Base-by-base conservation (phyloP, 2,113 vertebrate genomes). In the Eulacestoma nigropectus region DNA sequence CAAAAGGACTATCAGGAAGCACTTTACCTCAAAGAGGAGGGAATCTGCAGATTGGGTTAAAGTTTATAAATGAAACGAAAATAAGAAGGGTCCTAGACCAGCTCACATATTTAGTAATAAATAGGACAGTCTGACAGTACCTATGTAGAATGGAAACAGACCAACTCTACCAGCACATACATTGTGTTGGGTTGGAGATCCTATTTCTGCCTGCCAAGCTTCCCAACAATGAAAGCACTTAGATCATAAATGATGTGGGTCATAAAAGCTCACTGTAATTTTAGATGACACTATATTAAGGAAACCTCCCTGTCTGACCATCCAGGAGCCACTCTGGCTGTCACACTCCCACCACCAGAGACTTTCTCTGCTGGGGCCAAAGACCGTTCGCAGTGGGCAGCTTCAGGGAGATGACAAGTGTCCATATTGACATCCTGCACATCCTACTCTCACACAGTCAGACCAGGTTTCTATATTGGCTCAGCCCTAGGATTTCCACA, bases 371-470 rank as follows among this genome's bases (percentile, higher is more conserved):
- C 39, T 78, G 33, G 19, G 12, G 23, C 15, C 5, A 5, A 46
- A 7, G 19, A 6, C 18, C 0, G 0, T 76, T 49, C 12, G 6
- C 16, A 20, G 6, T 7, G 7, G 14, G 26, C 1, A 2, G 22
- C 8, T 69, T 22, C 33, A 46, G 74, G 16, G 18, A 53, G 8
- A 4, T 23, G 30, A 13, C 5, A 8, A 6, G 2, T 53, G 23
- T 2, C 33, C 13, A 2, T 13, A 16, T 1, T 46, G 33, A 39
- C 2, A 4, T 9, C 56, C 27, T 52, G 44, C 27, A 33, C 27
- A 29, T 1, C 14, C 13, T 17, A 16, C 15, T 46, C 47, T 47
- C 19, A 53, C 27, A 46, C 19, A 69, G 17, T 27, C 37, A 63
- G 18, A 79, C 30, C 41, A 55, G 20, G 25, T 41, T 55, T 47